Evolutionary conservation across 2,888 invertebrate species (phyloP).

Genomic region (Nemapogon koenigi): DNA sequence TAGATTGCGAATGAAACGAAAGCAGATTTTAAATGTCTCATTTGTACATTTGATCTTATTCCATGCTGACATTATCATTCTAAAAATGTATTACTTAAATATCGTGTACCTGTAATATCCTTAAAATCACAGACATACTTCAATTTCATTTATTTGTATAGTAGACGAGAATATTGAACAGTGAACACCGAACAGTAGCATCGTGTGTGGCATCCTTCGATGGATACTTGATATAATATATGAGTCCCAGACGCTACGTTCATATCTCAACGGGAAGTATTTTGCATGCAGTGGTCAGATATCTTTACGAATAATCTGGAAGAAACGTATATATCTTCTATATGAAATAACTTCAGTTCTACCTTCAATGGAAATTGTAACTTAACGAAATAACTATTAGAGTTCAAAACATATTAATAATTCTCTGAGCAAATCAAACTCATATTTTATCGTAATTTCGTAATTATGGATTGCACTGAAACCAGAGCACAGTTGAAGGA

Average conservation of each 20-base stretch:
- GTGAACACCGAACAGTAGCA: constrained; percentile 24
- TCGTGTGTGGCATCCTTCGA: constrained; percentile 46
- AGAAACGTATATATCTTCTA: constrained; percentile 20
- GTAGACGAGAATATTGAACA: no score
- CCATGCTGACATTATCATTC: no score
- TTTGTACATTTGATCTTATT: no score
- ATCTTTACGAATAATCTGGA: constrained; percentile 56
- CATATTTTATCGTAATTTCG: constrained; percentile 52
- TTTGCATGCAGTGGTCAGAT: constrained; percentile 55
- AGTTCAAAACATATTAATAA: background rate
- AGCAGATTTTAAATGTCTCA: no score
- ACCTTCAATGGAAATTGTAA: background rate
- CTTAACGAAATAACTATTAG: background rate
- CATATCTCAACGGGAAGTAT: constrained; percentile 60
- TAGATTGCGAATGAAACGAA: no score
- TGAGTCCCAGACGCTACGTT: constrained; percentile 24
- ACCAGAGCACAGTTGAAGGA: no score
- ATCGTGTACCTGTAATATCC: no score
- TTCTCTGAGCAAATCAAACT: constrained; percentile 25
- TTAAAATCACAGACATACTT: no score
- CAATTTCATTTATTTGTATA: no score
- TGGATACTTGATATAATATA: constrained; percentile 47
- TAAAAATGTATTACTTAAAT: no score
- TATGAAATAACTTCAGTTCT: background rate
- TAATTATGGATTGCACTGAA: constrained; percentile 41